Evolutionary conservation across 53 echinoderm and acorn worm genomes (phyloP).

Genomic region (Luidia sarsii): DNA sequence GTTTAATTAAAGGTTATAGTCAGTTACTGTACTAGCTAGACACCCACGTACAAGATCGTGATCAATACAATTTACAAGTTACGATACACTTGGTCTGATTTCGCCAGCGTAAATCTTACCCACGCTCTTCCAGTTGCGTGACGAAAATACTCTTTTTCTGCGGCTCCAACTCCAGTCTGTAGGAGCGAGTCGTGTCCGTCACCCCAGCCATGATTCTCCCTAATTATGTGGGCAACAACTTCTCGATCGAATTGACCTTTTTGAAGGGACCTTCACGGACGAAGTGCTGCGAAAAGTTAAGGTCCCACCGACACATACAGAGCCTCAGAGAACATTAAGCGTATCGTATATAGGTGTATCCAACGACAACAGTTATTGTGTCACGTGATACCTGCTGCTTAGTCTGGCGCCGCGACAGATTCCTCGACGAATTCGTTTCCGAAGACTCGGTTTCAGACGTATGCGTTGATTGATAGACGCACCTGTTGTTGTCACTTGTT

Average conservation of each 20-base stretch:
- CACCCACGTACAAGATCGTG: too few species aligned
- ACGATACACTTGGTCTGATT: too few species aligned
- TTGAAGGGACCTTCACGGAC: neutral
- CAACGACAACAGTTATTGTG: constrained; percentile 35
- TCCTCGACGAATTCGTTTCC: neutral
- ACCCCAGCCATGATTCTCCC: constrained; percentile 41
- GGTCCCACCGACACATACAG: neutral
- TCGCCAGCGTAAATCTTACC: constrained; percentile 55
- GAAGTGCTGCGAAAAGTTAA: neutral
- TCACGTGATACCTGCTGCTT: constrained; percentile 28
- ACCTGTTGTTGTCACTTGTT: neutral
- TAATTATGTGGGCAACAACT: neutral
- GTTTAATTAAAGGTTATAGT: too few species aligned
- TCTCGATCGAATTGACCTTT: too few species aligned
- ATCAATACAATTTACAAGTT: too few species aligned
- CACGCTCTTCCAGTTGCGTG: constrained; percentile 88
- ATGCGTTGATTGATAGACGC: constrained; percentile 28
- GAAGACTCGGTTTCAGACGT: constrained; percentile 1
- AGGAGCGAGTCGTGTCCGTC: constrained; percentile 62
- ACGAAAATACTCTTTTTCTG: constrained; percentile 97
- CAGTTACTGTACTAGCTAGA: too few species aligned
- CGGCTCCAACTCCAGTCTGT: constrained; percentile 83
- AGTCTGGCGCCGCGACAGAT: constrained; percentile 20
- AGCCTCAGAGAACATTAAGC: neutral
- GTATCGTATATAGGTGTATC: constrained; percentile 4